phyloP scores from a whole-genome alignment of 2,113 vertebrate genomes.

The Ciconia stormi region DNA sequence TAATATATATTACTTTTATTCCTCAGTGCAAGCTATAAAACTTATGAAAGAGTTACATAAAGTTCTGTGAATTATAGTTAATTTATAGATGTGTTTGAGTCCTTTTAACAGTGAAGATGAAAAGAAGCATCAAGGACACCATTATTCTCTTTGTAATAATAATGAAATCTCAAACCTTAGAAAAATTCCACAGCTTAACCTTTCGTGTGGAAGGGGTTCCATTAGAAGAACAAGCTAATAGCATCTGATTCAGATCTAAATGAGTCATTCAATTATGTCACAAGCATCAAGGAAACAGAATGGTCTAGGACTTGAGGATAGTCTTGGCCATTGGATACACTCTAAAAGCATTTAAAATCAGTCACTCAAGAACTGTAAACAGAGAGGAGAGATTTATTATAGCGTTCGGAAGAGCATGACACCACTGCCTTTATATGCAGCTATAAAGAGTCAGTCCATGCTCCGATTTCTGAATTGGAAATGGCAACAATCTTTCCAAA shows the following conservation, averaged over 20 bases:
- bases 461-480: neutral
- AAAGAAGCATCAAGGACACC: constrained; percentile 61
- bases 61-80: constrained; percentile 55
- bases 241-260: constrained; percentile 6
- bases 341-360: neutral
- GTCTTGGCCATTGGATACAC: neutral
- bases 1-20: neutral
- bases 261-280: neutral
- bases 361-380: neutral
- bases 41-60: neutral
- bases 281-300: neutral
- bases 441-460: neutral
- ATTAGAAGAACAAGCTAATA: constrained; percentile 22
- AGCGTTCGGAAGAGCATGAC: neutral
- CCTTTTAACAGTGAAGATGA: constrained; percentile 50
- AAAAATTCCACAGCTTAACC: constrained; percentile 19
- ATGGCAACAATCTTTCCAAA: neutral
- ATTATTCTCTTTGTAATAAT: neutral
- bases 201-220: constrained; percentile 19
- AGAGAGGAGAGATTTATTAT: neutral
- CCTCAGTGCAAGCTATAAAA: constrained; percentile 28
- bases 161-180: constrained; percentile 11
- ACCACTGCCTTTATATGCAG: neutral
- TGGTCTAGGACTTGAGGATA: neutral
- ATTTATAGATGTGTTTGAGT: constrained; percentile 42